phyloP scores from a whole-genome alignment of 2,888 invertebrate species.

The Esperia sulphurella region DNA sequence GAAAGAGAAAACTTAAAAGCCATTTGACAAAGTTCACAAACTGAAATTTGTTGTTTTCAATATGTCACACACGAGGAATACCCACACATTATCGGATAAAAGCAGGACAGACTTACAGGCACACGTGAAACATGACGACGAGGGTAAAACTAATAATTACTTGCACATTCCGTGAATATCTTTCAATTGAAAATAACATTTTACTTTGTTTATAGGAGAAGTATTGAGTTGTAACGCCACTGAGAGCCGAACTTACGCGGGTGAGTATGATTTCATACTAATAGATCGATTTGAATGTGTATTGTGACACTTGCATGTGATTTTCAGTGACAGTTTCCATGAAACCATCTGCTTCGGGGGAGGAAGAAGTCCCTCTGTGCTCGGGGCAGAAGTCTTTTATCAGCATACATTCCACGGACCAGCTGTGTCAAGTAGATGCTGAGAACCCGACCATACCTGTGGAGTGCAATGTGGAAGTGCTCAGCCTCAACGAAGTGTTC shows the following conservation, averaged over 20 bases:
- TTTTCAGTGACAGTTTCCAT: constrained; percentile 67
- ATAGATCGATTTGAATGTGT: not conserved
- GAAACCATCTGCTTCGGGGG: constrained; percentile 47
- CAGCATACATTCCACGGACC: constrained; percentile 72
- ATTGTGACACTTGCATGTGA: not conserved
- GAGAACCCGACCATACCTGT: constrained; percentile 46
- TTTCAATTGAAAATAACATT: not conserved
- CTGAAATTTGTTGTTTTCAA: constrained; percentile 73
- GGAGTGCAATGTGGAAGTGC: constrained; percentile 67
- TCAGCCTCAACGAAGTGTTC: constrained; percentile 68
- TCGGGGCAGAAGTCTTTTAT: constrained; percentile 67
- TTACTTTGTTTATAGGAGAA: constrained; percentile 49
- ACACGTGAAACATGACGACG: constrained; percentile 42
- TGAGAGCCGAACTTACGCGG: constrained; percentile 61
- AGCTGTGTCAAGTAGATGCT: constrained; percentile 57
- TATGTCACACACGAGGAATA: constrained; percentile 73
- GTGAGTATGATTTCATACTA: constrained; percentile 33
- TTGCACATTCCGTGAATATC: too few species aligned
- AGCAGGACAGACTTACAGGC: constrained; percentile 44
- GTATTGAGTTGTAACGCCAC: constrained; percentile 40
- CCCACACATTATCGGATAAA: constrained; percentile 62
- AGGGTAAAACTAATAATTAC: constrained; percentile 39
- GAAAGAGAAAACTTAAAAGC: constrained; percentile 63
- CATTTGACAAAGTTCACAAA: constrained; percentile 68
- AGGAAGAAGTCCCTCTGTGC: constrained; percentile 40